Percentiles rank a stretch among this genome's conserved stretches.
phyloP scores from a whole-genome alignment of 2,113 vertebrate species.

The Hippoglossus stenolepis region DNA sequence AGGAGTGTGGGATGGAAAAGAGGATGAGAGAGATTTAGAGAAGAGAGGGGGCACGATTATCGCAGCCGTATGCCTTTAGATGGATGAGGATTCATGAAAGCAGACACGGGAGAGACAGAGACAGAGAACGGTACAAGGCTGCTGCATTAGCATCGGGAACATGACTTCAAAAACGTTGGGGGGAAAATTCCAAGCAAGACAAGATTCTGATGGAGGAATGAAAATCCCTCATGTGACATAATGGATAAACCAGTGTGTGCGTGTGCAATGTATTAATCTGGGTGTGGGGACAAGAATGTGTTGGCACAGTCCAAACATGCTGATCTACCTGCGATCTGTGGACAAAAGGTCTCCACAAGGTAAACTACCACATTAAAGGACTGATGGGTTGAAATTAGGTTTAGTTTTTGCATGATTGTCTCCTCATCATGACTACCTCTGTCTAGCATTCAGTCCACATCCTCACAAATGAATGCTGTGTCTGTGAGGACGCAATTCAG shows the following conservation, averaged over 20 bases:
- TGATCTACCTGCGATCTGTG: not conserved
- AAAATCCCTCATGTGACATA: constrained; percentile 21
- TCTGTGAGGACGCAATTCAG: too few relatives aligned
- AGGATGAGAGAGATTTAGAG: constrained; percentile 73
- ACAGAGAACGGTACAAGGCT: constrained; percentile 28
- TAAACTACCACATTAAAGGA: not conserved
- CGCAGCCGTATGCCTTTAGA: constrained; percentile 66
- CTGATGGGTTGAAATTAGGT: not conserved
- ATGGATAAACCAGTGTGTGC: not conserved
- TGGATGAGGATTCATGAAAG: constrained; percentile 64
- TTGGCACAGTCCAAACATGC: not conserved
- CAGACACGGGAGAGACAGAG: constrained; percentile 45
- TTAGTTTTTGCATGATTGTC: too few relatives aligned
- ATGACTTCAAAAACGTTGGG: constrained; percentile 6
- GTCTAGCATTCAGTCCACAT: too few relatives aligned
- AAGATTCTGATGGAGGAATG: constrained; percentile 15
- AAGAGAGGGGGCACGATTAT: constrained; percentile 66
- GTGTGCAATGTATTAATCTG: not conserved
- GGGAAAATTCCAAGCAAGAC: constrained; percentile 9
- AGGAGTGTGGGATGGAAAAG: constrained; percentile 72
- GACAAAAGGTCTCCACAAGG: not conserved
- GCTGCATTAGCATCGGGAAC: constrained; percentile 41
- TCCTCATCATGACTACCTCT: too few relatives aligned
- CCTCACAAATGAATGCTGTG: too few relatives aligned
- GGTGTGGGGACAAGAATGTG: not conserved